phyloP scores from a whole-genome alignment of 2,888 invertebrate genomes.

The Sussaba pulchella region DNA sequence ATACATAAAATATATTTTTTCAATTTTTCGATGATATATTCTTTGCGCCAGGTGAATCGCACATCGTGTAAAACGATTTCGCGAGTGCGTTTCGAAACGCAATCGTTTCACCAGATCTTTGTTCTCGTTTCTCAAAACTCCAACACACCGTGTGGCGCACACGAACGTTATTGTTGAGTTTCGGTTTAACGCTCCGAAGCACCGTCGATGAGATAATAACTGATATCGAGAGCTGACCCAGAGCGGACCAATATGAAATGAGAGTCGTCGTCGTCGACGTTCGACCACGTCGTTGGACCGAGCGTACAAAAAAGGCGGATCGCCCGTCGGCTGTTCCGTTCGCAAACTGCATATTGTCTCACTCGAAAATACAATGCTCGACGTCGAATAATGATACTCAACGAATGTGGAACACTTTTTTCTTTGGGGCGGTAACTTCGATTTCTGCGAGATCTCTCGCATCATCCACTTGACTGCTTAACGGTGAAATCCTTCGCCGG shows the following conservation, averaged over 20 bases:
- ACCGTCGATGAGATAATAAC: slow-evolving; percentile 65
- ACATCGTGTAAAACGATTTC: neutral
- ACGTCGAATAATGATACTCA: slow-evolving; percentile 54
- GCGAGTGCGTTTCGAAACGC: slow-evolving; percentile 28
- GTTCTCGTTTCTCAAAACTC: slow-evolving; percentile 36
- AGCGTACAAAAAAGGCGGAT: slow-evolving; percentile 9
- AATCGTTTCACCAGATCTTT: slow-evolving; percentile 49
- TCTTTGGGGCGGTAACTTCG: slow-evolving; percentile 34
- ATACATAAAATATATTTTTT: too few species aligned
- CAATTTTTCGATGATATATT: too few species aligned
- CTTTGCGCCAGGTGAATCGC: neutral
- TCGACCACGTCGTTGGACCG: slow-evolving; percentile 1
- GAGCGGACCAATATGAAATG: slow-evolving; percentile 40
- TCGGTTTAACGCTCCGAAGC: slow-evolving; percentile 53
- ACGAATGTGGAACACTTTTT: slow-evolving; percentile 66
- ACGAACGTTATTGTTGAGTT: slow-evolving; percentile 28
- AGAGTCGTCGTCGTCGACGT: slow-evolving; percentile 16
- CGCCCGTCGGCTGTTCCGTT: slow-evolving; percentile 23
- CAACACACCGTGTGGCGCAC: neutral
- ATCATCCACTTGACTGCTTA: slow-evolving; percentile 50
- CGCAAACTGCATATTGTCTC: slow-evolving; percentile 43
- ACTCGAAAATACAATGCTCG: slow-evolving; percentile 20
- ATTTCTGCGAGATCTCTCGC: slow-evolving; percentile 53
- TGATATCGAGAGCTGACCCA: slow-evolving; percentile 60
- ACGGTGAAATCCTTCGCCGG: slow-evolving; percentile 46